These are phyloP conservation scores for Hololepta plana DNA, from an alignment of 2,888 invertebrate genomes.

Conservation along the genomic window DNA sequence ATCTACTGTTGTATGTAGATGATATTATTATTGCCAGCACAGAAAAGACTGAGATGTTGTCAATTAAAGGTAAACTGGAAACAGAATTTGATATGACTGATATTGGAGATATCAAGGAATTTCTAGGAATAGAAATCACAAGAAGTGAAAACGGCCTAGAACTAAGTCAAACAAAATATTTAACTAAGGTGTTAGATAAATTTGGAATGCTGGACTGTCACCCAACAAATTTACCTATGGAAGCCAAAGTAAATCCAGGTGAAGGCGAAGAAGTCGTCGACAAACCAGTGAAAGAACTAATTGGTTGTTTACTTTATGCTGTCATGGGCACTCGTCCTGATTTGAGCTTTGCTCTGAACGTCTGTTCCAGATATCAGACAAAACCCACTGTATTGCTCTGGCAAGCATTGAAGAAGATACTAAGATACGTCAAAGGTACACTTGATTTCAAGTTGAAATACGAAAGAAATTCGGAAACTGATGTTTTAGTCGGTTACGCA, in stretches of 20 bases:
- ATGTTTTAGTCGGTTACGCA: conserved; percentile 9
- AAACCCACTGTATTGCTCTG: conserved; percentile 10
- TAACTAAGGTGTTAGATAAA: no score
- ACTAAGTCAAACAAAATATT: conserved; percentile 4
- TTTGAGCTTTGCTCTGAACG: conserved; percentile 8
- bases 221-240: conserved; percentile 7
- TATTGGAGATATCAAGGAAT: conserved; percentile 6
- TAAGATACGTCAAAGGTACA: conserved; percentile 12
- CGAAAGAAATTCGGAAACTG: conserved; percentile 6
- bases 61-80: conserved; percentile 4
- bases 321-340: conserved; percentile 11
- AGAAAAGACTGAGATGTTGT: conserved; percentile 4
- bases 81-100: conserved; percentile 6
- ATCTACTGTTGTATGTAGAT: conserved; percentile 10
- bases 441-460: conserved; percentile 9
- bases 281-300: conserved; percentile 8
- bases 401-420: conserved; percentile 11
- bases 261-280: conserved; percentile 20
- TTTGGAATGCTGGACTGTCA: conserved; percentile 4
- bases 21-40: conserved; percentile 8
- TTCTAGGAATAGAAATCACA: conserved; percentile 6
- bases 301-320: conserved; percentile 11
- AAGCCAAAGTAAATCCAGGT: conserved; percentile 12
- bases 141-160: no score
- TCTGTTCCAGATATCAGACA: conserved; percentile 9